Percentiles rank a stretch among this genome's conserved stretches.
Conservation (phyloP, 2,888 invertebrate genomes). For the Tetragonisca angustula region DNA sequence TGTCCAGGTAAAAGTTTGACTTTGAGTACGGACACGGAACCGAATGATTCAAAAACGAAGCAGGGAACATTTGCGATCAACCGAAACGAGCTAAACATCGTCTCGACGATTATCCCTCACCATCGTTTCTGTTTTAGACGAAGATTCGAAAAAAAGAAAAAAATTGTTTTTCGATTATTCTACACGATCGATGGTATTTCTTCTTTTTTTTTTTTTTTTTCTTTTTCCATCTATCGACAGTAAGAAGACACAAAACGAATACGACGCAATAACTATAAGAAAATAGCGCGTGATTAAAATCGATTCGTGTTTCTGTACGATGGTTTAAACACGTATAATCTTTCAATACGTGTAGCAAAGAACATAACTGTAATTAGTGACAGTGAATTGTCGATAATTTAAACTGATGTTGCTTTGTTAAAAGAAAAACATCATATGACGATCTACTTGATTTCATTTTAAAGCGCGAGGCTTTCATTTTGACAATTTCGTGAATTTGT, state of each 20-base stretch:
- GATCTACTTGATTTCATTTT: too few relatives aligned
- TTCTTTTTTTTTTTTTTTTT: neutral
- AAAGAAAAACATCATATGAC: too few relatives aligned
- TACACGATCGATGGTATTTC: neutral
- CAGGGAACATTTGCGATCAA: constrained; percentile 2
- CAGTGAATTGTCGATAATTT: too few relatives aligned
- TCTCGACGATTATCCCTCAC: neutral
- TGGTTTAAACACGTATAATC: constrained; percentile 24
- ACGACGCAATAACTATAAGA: constrained; percentile 48
- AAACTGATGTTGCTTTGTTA: too few relatives aligned
- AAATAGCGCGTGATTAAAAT: constrained; percentile 21
- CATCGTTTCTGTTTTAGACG: neutral
- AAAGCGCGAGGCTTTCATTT: too few relatives aligned
- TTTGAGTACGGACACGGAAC: constrained; percentile 54
- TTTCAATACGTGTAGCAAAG: neutral
- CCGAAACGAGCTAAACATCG: neutral
- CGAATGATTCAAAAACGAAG: neutral
- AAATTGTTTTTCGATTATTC: neutral
- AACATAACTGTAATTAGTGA: too few relatives aligned
- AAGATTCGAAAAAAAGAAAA: neutral
- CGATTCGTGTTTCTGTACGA: constrained; percentile 16
- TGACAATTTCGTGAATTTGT: too few relatives aligned
- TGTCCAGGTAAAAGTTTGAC: constrained; percentile 80
- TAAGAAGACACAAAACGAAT: constrained; percentile 46
- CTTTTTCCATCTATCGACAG: constrained; percentile 7